Percentiles rank a stretch among this genome's conserved stretches.
Conservation (phyloP, 1,140 invertebrate genomes). For the Drosophila novamexicana region DNA sequence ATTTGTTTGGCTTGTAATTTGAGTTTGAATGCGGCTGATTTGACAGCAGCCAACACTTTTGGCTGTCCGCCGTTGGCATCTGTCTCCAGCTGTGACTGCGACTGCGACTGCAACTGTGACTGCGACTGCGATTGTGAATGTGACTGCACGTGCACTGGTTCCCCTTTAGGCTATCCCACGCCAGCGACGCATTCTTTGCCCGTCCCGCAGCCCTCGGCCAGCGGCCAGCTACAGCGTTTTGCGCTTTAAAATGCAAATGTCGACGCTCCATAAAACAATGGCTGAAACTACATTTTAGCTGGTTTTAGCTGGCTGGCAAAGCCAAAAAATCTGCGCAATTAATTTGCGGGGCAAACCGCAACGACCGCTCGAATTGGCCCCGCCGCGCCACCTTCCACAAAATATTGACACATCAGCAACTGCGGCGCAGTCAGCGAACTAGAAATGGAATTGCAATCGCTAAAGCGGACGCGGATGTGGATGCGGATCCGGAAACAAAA, state of each 20-base stretch:
- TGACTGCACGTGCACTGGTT: conserved; percentile 61
- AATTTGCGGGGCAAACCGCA: conserved; percentile 76
- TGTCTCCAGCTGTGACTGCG: conserved; percentile 62
- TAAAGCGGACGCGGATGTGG: conserved; percentile 44
- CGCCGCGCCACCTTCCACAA: conserved; percentile 3
- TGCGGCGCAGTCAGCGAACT: conserved; percentile 45
- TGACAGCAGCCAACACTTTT: conserved; percentile 76
- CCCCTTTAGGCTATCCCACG: conserved; percentile 38
- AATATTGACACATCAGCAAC: conserved; percentile 77
- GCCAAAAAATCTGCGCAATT: conserved; percentile 71
- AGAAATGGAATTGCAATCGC: conserved; percentile 71
- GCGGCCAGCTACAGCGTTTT: conserved; percentile 22
- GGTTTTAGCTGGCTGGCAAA: conserved; percentile 22
- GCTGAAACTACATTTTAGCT: conserved; percentile 50
- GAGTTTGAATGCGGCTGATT: conserved; percentile 80
- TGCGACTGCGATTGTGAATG: conserved; percentile 19
- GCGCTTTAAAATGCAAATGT: conserved; percentile 69
- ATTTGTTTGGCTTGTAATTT: conserved; percentile 71
- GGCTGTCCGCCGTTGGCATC: conserved; percentile 30
- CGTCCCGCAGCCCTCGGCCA: not conserved
- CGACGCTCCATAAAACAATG: conserved; percentile 49
- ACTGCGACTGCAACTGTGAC: conserved; percentile 23
- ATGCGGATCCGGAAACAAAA: conserved; percentile 37
- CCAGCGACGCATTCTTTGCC: conserved; percentile 51
- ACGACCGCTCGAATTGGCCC: conserved; percentile 31